phyloP scores from a whole-genome alignment of 37 sponge, comb jelly and placozoan species.

The Haliclona indistincta region DNA sequence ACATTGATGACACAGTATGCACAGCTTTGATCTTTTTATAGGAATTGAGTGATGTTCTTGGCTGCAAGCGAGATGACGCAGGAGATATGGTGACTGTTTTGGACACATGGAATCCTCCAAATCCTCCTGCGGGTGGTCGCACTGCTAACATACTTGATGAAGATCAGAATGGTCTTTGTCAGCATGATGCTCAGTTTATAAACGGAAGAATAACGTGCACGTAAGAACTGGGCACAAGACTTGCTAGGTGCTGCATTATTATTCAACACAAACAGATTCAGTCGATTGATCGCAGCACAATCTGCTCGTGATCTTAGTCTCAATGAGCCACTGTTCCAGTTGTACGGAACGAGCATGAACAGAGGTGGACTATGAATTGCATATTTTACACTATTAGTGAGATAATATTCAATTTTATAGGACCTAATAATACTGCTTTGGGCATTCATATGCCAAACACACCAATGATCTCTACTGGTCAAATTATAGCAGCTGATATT shows the following conservation, averaged over 20 bases:
- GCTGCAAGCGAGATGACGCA: not conserved
- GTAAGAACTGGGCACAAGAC: not conserved
- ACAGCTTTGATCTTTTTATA: no score
- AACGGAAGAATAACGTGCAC: not conserved
- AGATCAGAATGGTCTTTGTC: not conserved
- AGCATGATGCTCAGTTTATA: not conserved
- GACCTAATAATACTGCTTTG: no score
- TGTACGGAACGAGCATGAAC: not conserved
- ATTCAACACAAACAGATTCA: not conserved
- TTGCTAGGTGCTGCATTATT: no score
- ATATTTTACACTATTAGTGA: no score
- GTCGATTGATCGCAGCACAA: not conserved
- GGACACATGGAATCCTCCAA: conserved; percentile 9
- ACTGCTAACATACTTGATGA: not conserved
- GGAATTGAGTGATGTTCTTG: not conserved
- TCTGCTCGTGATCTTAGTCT: not conserved
- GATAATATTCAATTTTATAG: no score
- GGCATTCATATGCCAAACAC: no score
- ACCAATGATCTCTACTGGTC: no score
- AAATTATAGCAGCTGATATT: no score
- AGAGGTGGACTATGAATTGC: not conserved
- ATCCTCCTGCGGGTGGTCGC: not conserved
- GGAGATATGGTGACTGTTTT: not conserved
- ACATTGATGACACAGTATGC: no score
- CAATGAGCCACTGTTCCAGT: not conserved